Conservation (phyloP, 2,888 invertebrate species). For the Cerceris rybyensis region DNA sequence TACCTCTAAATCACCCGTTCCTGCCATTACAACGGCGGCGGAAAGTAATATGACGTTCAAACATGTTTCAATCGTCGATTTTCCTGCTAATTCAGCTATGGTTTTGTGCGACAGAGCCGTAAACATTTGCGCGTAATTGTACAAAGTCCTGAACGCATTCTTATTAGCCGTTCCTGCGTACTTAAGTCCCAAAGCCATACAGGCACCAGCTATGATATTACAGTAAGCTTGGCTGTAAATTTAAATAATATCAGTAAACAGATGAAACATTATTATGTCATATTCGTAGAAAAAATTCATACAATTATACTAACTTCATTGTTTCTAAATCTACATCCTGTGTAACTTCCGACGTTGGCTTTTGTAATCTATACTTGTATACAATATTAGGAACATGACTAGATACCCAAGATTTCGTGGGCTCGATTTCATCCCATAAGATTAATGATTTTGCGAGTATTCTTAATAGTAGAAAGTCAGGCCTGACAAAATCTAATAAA, state of each 20-base stretch:
- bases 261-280: slow-evolving; percentile 22
- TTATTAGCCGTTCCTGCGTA: slow-evolving; percentile 96
- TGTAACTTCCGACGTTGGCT: slow-evolving; percentile 86
- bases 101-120: slow-evolving; percentile 87
- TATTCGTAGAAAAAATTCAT: slow-evolving; percentile 1
- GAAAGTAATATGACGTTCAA: slow-evolving; percentile 92
- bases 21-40: slow-evolving; percentile 95
- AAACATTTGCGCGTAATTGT: slow-evolving; percentile 88
- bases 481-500: slow-evolving; percentile 94
- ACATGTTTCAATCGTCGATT: slow-evolving; percentile 94
- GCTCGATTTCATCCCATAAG: slow-evolving; percentile 93
- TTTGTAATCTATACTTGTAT: slow-evolving; percentile 89
- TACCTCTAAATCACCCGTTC: slow-evolving; percentile 93
- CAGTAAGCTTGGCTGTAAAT: slow-evolving; percentile 94
- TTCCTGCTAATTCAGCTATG: slow-evolving; percentile 93
- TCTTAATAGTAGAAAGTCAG: slow-evolving; percentile 93
- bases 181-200: slow-evolving; percentile 95
- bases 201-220: slow-evolving; percentile 97
- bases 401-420: slow-evolving; percentile 92
- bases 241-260: slow-evolving; percentile 23
- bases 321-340: slow-evolving; percentile 93
- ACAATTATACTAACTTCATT: slow-evolving; percentile 88
- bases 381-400: slow-evolving; percentile 90
- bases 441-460: slow-evolving; percentile 92
- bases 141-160: slow-evolving; percentile 90